Evolutionary conservation across 2,888 invertebrate genomes (phyloP).

Genomic region (Limnephilus lunatus): DNA sequence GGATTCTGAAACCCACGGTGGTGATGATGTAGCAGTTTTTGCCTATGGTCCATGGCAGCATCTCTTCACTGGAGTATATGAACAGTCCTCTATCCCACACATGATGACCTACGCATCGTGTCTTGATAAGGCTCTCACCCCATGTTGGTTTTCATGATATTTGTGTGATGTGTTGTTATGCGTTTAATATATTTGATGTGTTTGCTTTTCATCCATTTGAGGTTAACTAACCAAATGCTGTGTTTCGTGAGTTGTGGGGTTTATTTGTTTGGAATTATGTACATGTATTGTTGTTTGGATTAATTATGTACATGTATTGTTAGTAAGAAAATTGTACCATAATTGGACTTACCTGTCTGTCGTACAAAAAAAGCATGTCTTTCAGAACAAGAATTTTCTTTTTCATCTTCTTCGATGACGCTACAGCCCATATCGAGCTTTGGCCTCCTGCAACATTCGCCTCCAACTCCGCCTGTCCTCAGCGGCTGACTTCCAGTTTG

Average conservation of each 20-base stretch:
- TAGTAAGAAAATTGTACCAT: too few species aligned
- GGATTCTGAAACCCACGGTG: conserved; percentile 84
- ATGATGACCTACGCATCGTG: conserved; percentile 86
- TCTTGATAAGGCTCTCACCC: conserved; percentile 74
- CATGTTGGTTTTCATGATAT: conserved; percentile 9
- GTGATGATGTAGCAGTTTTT: conserved; percentile 88
- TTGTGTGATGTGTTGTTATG: not conserved
- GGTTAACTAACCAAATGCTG: not conserved
- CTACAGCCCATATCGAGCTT: too few species aligned
- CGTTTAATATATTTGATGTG: not conserved
- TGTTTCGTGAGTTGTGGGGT: not conserved
- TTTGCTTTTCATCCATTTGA: not conserved
- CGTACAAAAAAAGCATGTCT: not conserved
- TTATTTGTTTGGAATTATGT: not conserved
- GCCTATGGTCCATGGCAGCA: conserved; percentile 87
- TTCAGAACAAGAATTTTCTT: not conserved
- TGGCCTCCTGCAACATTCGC: too few species aligned
- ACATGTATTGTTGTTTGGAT: too few species aligned
- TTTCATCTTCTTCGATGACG: too few species aligned
- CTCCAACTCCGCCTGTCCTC: too few species aligned
- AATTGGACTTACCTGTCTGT: too few species aligned
- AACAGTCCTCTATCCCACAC: conserved; percentile 87
- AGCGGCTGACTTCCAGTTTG: too few species aligned
- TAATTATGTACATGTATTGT: too few species aligned
- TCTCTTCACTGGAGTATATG: conserved; percentile 86